Conservation (phyloP, 2,113 vertebrate species). For the Chrysemys picta region DNA sequence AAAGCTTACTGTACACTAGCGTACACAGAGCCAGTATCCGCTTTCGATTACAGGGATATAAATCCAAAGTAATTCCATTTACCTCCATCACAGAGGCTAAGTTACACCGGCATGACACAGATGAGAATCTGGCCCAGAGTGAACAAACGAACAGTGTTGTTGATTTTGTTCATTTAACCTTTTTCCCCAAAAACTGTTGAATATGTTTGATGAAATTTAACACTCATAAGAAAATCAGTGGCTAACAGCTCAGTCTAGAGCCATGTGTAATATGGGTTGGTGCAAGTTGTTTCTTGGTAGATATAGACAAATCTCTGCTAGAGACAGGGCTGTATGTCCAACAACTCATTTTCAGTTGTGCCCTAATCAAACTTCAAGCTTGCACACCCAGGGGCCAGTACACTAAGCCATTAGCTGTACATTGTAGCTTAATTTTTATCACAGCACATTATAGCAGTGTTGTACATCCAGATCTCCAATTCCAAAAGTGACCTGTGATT, state of each 20-base stretch:
- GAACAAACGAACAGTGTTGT: background rate
- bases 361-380: constrained; percentile 52
- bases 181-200: constrained; percentile 25
- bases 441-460: constrained; percentile 35
- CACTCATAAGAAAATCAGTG: constrained; percentile 18
- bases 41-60: background rate
- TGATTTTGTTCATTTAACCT: background rate
- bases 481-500: constrained; percentile 61
- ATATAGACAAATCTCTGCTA: constrained; percentile 47
- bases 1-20: background rate
- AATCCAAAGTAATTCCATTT: background rate
- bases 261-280: constrained; percentile 56
- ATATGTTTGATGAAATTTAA: constrained; percentile 43
- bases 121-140: background rate
- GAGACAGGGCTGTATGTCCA: constrained; percentile 47
- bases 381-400: constrained; percentile 41
- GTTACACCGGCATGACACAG: background rate
- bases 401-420: constrained; percentile 24
- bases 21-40: background rate
- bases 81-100: background rate
- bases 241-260: constrained; percentile 45
- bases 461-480: constrained; percentile 53
- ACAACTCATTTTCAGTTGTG: constrained; percentile 35
- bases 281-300: constrained; percentile 53
- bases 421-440: constrained; percentile 46